Conservation (phyloP, 1,140 invertebrate species). For the Onthophagus taurus region DNA sequence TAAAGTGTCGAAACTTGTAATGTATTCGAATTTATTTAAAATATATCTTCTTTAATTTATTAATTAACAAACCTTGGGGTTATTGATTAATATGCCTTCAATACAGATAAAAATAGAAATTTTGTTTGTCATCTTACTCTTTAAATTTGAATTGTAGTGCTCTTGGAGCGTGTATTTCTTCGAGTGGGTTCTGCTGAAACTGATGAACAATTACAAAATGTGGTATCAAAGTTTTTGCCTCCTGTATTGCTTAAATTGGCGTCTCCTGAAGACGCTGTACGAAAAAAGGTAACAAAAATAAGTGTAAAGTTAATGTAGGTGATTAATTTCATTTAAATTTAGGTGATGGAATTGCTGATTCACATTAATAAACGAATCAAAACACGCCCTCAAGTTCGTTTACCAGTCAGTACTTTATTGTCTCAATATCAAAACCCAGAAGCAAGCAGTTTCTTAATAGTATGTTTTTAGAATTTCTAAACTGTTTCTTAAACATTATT, state of each 20-base stretch:
- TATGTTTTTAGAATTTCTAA: conserved; percentile 40
- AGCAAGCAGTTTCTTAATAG: conserved; percentile 73
- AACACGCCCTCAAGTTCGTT: conserved; percentile 69
- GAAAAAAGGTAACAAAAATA: conserved; percentile 55
- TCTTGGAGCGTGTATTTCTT: conserved; percentile 82
- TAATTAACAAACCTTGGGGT: no score
- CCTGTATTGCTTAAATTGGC: conserved; percentile 84
- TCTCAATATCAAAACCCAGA: conserved; percentile 70
- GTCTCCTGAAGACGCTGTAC: conserved; percentile 73
- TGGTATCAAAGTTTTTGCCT: conserved; percentile 74
- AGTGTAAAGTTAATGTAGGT: neutral
- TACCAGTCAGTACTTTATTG: conserved; percentile 78
- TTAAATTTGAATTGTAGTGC: conserved; percentile 54
- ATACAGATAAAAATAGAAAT: no score
- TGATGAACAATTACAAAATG: conserved; percentile 78
- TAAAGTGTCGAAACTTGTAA: no score
- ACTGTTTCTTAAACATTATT: conserved; percentile 16
- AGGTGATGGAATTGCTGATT: conserved; percentile 88
- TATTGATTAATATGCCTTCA: no score
- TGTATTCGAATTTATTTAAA: no score
- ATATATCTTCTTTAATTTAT: no score
- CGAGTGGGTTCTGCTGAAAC: conserved; percentile 78
- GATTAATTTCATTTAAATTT: conserved; percentile 13
- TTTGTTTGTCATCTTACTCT: no score
- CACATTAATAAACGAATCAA: conserved; percentile 87